Evolutionary conservation across 2,113 vertebrate genomes (phyloP).

Genomic region (Scolopax mira): DNA sequence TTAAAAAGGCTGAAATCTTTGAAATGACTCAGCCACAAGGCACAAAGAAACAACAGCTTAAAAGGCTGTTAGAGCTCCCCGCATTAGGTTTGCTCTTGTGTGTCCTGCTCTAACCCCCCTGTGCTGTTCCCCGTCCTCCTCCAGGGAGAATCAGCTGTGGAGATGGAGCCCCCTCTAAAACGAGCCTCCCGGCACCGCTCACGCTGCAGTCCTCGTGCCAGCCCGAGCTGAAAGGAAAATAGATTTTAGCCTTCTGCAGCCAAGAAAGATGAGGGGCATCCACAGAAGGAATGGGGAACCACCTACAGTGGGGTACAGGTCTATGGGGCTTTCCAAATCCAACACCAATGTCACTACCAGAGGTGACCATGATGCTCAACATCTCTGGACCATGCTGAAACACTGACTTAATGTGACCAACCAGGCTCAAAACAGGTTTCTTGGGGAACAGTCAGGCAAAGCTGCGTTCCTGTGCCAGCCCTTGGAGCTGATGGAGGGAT

Average conservation of each 20-base stretch:
- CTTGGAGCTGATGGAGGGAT: not conserved
- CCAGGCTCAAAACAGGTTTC: fast-evolving
- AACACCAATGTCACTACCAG: fast-evolving
- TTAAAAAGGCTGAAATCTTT: conserved; percentile 31
- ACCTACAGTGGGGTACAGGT: fast-evolving
- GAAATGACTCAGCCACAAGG: not conserved
- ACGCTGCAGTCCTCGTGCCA: not conserved
- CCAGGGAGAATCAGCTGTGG: fast-evolving
- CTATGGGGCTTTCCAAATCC: not conserved
- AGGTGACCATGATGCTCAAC: fast-evolving
- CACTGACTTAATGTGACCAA: fast-evolving
- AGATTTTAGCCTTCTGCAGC: not conserved
- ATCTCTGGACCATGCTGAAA: not conserved
- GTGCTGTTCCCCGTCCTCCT: not conserved
- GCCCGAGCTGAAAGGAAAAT: not conserved
- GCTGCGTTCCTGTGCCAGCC: not conserved
- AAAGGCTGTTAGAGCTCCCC: not conserved
- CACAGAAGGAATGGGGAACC: fast-evolving
- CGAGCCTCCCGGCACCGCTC: not conserved
- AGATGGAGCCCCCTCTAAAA: not conserved
- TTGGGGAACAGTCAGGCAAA: not conserved
- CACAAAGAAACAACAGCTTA: not conserved
- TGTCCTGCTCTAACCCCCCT: not conserved
- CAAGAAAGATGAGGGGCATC: fast-evolving
- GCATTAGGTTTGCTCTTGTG: not conserved